phyloP scores from a whole-genome alignment of 2,888 invertebrate genomes.

The Alloscopus bannaensis region DNA sequence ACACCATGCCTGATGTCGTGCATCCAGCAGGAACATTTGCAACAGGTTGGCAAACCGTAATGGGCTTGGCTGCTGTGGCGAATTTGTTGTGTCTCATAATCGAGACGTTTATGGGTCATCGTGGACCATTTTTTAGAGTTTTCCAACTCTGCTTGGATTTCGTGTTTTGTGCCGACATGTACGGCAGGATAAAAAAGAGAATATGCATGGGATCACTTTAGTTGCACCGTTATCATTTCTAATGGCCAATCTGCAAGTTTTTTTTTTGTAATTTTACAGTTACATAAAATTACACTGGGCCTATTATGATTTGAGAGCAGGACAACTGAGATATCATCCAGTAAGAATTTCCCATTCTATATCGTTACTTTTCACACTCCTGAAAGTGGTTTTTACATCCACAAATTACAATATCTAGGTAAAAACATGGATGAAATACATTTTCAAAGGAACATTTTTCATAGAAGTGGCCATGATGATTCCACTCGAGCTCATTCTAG shows the following conservation, averaged over 20 bases:
- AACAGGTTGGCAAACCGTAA: conserved; percentile 54
- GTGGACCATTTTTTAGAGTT: conserved; percentile 36
- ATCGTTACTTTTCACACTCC: not conserved
- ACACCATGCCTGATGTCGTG: conserved; percentile 63
- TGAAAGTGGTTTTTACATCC: not conserved
- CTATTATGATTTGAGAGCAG: conserved; percentile 54
- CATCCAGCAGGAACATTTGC: conserved; percentile 69
- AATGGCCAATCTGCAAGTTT: not conserved
- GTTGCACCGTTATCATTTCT: not conserved
- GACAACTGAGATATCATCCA: conserved; percentile 42
- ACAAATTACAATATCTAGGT: conserved; percentile 31
- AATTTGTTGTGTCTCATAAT: conserved; percentile 42
- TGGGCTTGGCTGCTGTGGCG: conserved; percentile 49
- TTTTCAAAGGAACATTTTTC: conserved; percentile 64
- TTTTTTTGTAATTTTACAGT: conserved; percentile 29
- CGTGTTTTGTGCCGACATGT: conserved; percentile 64
- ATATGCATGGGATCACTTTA: not conserved
- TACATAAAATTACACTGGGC: conserved; percentile 69
- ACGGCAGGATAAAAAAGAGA: conserved; percentile 7
- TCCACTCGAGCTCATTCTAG: conserved; percentile 61
- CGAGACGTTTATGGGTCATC: conserved; percentile 60
- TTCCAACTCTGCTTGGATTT: conserved; percentile 42
- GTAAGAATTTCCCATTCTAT: conserved; percentile 3
- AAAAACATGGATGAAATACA: conserved; percentile 62
- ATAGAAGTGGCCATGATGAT: conserved; percentile 59